These are phyloP conservation scores for Agelas oroides DNA, from an alignment of 37 sponge, comb jelly and placozoan genomes.

Conservation along the genomic window DNA sequence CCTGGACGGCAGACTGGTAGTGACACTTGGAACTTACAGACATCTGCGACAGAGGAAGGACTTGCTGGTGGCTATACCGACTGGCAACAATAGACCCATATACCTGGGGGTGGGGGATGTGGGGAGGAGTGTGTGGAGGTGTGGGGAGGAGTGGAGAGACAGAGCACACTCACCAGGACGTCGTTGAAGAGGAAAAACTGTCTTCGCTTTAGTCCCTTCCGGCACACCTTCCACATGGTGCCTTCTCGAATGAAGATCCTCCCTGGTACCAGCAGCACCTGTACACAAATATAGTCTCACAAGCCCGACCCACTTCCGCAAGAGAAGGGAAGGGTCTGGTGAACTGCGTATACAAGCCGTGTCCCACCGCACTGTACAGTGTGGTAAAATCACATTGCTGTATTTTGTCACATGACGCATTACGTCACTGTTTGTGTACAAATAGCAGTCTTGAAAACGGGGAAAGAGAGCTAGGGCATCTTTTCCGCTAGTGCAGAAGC, in stretches of 20 bases:
- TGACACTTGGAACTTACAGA: conserved; percentile 50
- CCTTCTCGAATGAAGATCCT: conserved; percentile 85
- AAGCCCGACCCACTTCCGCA: neutral
- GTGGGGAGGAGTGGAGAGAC: no score
- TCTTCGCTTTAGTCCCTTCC: conserved; percentile 82
- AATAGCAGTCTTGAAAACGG: no score
- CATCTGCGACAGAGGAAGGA: conserved; percentile 75
- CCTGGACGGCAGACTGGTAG: conserved; percentile 36
- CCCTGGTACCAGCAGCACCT: conserved; percentile 77
- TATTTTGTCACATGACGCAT: neutral
- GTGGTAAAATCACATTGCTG: neutral
- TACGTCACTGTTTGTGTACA: no score
- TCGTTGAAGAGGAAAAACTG: conserved; percentile 91
- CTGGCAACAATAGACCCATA: conserved; percentile 69
- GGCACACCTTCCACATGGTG: conserved; percentile 72
- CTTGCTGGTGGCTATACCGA: conserved; percentile 75
- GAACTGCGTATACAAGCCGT: no score
- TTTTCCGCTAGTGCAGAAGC: no score
- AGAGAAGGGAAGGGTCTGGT: neutral
- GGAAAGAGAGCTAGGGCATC: no score
- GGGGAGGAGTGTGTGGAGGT: no score
- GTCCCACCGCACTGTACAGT: neutral
- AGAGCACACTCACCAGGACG: conserved; percentile 61
- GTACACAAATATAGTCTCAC: neutral
- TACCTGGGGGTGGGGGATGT: conserved; percentile 38